These are phyloP conservation scores for Hydra vulgaris DNA, from an alignment of 30 jellyfish, hydroid and myxozoan genomes.

Conservation along the genomic window DNA sequence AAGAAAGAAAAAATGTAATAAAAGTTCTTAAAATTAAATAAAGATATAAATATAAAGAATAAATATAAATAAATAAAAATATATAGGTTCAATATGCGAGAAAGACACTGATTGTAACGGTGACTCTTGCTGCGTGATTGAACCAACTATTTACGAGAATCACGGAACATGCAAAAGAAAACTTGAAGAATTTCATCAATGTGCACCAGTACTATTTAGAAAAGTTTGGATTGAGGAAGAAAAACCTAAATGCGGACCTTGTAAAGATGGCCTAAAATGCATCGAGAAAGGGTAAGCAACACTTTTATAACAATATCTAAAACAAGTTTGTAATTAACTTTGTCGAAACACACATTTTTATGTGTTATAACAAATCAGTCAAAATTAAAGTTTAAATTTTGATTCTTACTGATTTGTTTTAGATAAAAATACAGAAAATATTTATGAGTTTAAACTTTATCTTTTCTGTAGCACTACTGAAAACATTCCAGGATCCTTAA, in stretches of 20 bases:
- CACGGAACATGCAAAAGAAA: conserved; percentile 75
- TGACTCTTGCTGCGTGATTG: conserved; percentile 87
- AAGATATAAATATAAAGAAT: too few relatives aligned
- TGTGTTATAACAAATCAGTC: too few relatives aligned
- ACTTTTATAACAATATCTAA: background rate
- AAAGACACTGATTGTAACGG: conserved; percentile 76
- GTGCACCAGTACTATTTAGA: conserved; percentile 78
- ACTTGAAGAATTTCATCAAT: conserved; percentile 80
- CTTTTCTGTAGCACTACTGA: too few relatives aligned
- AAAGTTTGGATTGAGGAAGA: conserved; percentile 83
- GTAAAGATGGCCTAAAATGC: conserved; percentile 80
- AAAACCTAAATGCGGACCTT: conserved; percentile 94
- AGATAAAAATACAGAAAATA: too few relatives aligned
- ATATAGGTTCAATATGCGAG: conserved; percentile 76
- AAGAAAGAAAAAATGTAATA: too few relatives aligned
- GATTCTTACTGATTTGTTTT: too few relatives aligned
- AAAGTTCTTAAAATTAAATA: too few relatives aligned
- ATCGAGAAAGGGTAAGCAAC: conserved; percentile 71
- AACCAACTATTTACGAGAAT: conserved; percentile 80
- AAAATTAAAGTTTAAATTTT: too few relatives aligned
- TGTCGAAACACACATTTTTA: background rate
- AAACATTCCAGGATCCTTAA: too few relatives aligned
- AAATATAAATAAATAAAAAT: too few relatives aligned
- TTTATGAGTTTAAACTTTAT: too few relatives aligned
- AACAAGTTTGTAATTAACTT: background rate